Evolutionary conservation across 2,113 vertebrate genomes (phyloP).

Genomic region (Cyanoderma ruficeps): DNA sequence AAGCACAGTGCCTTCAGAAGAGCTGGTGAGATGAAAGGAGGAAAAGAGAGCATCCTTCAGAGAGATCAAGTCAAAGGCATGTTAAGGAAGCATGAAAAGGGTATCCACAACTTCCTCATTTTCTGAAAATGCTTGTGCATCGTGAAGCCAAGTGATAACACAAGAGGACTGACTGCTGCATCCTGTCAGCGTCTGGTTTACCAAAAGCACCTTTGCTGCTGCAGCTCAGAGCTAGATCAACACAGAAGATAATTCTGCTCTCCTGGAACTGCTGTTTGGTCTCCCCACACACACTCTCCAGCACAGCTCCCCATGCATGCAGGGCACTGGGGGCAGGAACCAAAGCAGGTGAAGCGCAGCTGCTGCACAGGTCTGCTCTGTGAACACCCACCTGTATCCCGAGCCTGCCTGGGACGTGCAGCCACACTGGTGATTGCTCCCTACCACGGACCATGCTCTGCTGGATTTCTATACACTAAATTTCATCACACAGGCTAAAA

Average conservation of each 20-base stretch:
- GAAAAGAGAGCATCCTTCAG: not conserved
- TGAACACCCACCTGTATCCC: not conserved
- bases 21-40: not conserved
- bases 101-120: not conserved
- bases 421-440: rapidly evolving
- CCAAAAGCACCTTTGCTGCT: not conserved
- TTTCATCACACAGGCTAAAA: not conserved
- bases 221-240: not conserved
- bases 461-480: not conserved
- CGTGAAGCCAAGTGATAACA: not conserved
- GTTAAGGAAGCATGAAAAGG: not conserved
- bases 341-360: not conserved
- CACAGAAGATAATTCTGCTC: not conserved
- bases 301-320: rapidly evolving
- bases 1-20: not conserved
- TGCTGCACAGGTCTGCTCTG: not conserved
- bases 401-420: rapidly evolving
- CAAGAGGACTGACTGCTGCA: not conserved
- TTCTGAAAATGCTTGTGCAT: not conserved
- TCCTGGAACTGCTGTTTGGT: not conserved
- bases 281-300: not conserved
- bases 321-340: not conserved
- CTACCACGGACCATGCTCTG: not conserved
- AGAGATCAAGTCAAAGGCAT: not conserved
- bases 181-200: not conserved